Conservation (phyloP, 2,888 invertebrate species). For the Campoplex nolae region DNA sequence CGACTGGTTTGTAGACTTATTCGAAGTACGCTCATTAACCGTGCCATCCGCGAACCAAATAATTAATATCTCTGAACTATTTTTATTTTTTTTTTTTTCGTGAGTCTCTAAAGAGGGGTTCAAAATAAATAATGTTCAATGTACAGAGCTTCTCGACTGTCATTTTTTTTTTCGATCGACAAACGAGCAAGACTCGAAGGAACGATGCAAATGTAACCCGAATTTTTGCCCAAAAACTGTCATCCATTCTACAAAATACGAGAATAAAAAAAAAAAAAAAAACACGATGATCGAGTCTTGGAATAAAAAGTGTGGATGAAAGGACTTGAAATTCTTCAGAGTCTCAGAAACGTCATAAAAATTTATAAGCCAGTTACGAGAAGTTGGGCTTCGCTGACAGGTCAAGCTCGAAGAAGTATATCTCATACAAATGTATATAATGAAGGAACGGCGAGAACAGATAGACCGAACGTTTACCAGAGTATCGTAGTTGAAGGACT, state of each 20-base stretch:
- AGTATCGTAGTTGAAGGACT: constrained; percentile 47
- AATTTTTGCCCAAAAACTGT: background rate
- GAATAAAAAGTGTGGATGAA: background rate
- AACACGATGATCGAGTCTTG: background rate
- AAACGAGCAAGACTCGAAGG: background rate
- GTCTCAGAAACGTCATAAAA: background rate
- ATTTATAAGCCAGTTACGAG: background rate
- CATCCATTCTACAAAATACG: background rate
- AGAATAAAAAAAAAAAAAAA: background rate
- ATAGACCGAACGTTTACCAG: constrained; percentile 51
- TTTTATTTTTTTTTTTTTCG: no score
- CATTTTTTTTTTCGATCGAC: background rate
- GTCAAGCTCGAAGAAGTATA: background rate
- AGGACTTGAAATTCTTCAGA: background rate
- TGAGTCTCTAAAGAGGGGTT: no score
- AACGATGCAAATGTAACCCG: background rate
- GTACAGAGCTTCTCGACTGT: background rate
- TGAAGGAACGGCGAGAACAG: constrained; percentile 15
- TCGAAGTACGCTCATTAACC: background rate
- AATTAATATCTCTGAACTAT: background rate
- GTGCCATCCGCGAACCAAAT: background rate
- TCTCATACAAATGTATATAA: background rate
- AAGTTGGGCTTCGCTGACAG: background rate
- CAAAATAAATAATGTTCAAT: background rate
- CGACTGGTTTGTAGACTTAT: background rate